Percentiles rank a stretch among this genome's conserved stretches.
Evolutionary conservation across 1,140 invertebrate genomes (phyloP).

Genomic region (Microplitis mediator): DNA sequence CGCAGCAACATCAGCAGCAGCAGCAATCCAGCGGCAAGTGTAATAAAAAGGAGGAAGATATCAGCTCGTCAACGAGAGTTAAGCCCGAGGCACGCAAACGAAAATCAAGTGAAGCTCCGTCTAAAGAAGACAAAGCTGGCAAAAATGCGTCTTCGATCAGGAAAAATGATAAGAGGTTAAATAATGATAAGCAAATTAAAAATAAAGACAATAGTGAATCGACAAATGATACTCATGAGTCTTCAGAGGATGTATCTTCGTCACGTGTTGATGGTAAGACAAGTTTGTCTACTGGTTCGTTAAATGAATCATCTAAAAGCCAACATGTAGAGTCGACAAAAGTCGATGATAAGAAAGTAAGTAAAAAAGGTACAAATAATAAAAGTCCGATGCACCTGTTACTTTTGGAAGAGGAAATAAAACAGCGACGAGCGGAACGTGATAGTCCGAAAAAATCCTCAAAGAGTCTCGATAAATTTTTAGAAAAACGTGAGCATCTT

Average conservation of each 20-base stretch:
- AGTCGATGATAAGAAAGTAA: conserved; percentile 40
- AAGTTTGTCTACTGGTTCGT: conserved; percentile 20
- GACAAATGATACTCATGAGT: not conserved
- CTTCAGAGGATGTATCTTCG: not conserved
- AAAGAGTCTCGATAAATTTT: conserved; percentile 61
- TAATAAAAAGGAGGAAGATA: conserved; percentile 39
- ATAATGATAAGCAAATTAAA: conserved; percentile 41
- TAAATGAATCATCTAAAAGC: conserved; percentile 44
- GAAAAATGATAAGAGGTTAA: conserved; percentile 73
- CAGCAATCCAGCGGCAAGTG: conserved; percentile 40
- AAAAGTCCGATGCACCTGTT: conserved; percentile 47
- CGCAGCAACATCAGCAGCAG: conserved; percentile 39
- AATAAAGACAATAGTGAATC: conserved; percentile 24
- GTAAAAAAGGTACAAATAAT: conserved; percentile 40
- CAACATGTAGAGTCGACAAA: conserved; percentile 41
- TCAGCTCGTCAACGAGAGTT: conserved; percentile 41
- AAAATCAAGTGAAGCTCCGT: conserved; percentile 65
- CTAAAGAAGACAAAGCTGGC: conserved; percentile 64
- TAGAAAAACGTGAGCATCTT: conserved; percentile 59
- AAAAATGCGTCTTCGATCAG: conserved; percentile 70
- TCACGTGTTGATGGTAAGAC: not conserved
- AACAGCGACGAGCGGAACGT: conserved; percentile 62
- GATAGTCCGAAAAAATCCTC: conserved; percentile 60
- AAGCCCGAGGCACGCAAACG: conserved; percentile 61
- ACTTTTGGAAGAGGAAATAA: conserved; percentile 64